Base-by-base conservation (phyloP, 2,797 vertebrate genomes). In the Dipus sagitta region DNA sequence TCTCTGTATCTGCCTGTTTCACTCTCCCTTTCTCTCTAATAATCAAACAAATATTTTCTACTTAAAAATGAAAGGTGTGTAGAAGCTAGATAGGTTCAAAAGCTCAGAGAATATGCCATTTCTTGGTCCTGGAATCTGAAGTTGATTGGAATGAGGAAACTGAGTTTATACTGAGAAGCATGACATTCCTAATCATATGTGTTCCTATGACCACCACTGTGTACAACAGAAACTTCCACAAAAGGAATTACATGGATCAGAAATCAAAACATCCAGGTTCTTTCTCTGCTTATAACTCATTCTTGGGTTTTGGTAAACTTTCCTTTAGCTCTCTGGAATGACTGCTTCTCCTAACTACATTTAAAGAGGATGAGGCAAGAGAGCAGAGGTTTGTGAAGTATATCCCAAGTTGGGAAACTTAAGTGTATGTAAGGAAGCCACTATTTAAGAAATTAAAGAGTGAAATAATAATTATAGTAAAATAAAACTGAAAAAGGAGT, bases 251-350 rank as follows among this genome's bases (percentile, higher is more conserved):
- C 54, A 60, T 15, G 52, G 68, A 78, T 1, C 5, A 38, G 74
- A 90, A 80, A 52, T 62, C 75, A 74, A 88, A 82, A 91, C 86
- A 71, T 85, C 78, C 68, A 70, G 10, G 6, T 81, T 94, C 67
- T 76, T 62, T 58, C 80, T 80, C 68, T 81, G 42, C 81, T 65
- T 72, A 74, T 18, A 75, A 71, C 17, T 83, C n/a, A 58, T 0
- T 10, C 0, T 74, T 12, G 20, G 42, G 34, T 74, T 42, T n/a
- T 64, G 62, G 78, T 42, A 85, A 81, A 13, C 12, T 23, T 9
- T 14, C 15, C n/a, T 21, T 5, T 15, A 12, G 1, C 20, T 30
- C 67, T 26, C 60, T 6, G 68, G 32, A 52, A 54, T 65, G 28
- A 62, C 0, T 65, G 11, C 18, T 58, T 58, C n/a, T 79, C 26